Conservation (phyloP, 2,113 vertebrate genomes). For the Mesocricetus auratus region DNA sequence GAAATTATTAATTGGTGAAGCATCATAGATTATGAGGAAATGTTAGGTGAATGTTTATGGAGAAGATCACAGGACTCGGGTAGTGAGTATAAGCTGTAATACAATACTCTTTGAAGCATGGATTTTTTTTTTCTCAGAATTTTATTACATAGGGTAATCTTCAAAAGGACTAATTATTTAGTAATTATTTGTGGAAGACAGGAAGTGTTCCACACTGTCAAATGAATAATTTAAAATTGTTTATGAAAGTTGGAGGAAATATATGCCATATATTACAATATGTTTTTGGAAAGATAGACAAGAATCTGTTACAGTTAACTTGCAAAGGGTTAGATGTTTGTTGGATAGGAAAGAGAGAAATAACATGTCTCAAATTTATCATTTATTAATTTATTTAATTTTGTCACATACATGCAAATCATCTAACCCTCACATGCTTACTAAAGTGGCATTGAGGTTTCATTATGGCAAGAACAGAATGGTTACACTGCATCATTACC, state of each 20-base stretch:
- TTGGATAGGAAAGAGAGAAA: neutral
- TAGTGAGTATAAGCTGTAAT: neutral
- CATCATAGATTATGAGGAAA: neutral
- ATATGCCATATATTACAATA: neutral
- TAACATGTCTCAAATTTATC: neutral
- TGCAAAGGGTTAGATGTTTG: neutral
- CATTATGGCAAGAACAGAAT: neutral
- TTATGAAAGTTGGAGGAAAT: neutral
- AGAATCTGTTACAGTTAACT: neutral
- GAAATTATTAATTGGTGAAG: neutral
- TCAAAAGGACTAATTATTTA: conserved; percentile 30
- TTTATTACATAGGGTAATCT: neutral
- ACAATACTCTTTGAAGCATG: neutral
- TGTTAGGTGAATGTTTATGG: neutral
- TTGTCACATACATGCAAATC: neutral
- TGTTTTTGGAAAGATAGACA: neutral
- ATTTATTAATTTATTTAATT: neutral
- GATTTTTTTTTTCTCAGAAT: conserved; percentile 20
- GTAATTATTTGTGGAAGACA: neutral
- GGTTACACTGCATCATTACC: neutral
- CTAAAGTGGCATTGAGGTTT: neutral
- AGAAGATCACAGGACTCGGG: neutral
- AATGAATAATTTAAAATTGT: neutral
- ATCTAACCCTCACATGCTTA: neutral
- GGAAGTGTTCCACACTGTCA: neutral